Evolutionary conservation across 2,888 invertebrate species (phyloP).

Genomic region (Myopa testacea): DNA sequence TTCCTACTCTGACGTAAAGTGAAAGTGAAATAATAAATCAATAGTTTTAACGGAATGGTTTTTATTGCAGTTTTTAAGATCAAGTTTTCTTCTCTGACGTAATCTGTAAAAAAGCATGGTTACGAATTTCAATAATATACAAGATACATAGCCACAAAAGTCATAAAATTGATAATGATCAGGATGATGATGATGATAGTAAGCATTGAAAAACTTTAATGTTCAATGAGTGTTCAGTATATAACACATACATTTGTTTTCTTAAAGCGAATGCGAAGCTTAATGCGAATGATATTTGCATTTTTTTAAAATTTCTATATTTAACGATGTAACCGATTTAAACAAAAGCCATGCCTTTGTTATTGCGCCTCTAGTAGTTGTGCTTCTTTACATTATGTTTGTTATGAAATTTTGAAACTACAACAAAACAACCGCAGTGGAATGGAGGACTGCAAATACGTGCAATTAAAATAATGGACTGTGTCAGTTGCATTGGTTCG

Average conservation of each 20-base stretch:
- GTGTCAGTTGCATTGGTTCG: neutral
- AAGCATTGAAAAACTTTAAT: neutral
- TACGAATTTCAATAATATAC: no score
- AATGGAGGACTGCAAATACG: neutral
- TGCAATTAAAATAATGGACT: neutral
- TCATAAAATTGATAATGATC: neutral
- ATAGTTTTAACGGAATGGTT: neutral
- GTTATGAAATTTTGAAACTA: neutral
- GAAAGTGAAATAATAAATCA: neutral
- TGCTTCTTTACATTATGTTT: neutral
- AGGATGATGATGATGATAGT: neutral
- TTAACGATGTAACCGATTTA: neutral
- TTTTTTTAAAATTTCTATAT: neutral
- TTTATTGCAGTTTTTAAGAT: neutral
- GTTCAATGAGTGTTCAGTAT: neutral
- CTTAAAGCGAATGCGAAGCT: no score
- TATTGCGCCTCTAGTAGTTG: no score
- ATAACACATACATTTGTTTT: neutral
- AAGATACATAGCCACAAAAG: no score
- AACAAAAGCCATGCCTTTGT: no score
- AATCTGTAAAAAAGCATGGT: no score
- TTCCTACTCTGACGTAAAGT: conserved; percentile 10
- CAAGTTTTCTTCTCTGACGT: neutral
- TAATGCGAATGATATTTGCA: neutral
- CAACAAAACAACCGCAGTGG: neutral